Evolutionary conservation across 1,140 invertebrate genomes (phyloP).

Genomic region (Zaprionus ornatus): DNA sequence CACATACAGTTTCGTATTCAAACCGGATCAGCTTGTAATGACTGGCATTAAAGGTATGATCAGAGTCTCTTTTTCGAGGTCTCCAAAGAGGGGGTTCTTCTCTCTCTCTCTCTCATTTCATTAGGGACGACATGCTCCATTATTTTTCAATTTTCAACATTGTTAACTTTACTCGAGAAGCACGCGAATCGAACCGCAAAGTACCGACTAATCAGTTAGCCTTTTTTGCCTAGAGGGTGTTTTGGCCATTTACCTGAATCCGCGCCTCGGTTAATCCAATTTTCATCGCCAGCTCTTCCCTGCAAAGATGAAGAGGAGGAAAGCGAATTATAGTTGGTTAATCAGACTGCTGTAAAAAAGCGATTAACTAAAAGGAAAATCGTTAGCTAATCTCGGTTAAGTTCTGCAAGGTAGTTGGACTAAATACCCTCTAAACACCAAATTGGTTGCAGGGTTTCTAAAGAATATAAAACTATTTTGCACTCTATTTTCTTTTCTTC

Average conservation of each 20-base stretch:
- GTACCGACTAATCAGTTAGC: slow-evolving; percentile 13
- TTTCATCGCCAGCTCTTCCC: slow-evolving; percentile 98
- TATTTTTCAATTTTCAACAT: slow-evolving; percentile 81
- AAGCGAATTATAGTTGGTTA: slow-evolving; percentile 24
- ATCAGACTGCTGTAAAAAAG: slow-evolving; percentile 6
- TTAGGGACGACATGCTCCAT: slow-evolving; percentile 77
- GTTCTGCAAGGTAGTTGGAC: neutral
- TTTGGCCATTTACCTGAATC: slow-evolving; percentile 92
- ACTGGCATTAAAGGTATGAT: slow-evolving; percentile 55
- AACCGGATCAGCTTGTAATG: slow-evolving; percentile 51
- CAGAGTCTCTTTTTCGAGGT: slow-evolving; percentile 24
- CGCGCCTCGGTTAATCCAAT: slow-evolving; percentile 98
- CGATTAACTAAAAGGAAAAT: neutral
- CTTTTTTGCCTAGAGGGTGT: neutral
- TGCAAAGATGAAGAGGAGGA: slow-evolving; percentile 82
- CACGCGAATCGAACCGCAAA: slow-evolving; percentile 56
- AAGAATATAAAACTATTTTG: neutral
- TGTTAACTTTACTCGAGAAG: slow-evolving; percentile 62
- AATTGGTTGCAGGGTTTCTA: neutral
- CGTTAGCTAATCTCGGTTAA: neutral
- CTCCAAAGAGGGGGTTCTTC: neutral
- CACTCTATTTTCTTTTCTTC: neutral
- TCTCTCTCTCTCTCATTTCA: slow-evolving; percentile 50
- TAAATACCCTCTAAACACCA: neutral
- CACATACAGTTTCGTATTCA: neutral